Conservation (phyloP, 2,888 invertebrate species). For the Diaphora mendica region DNA sequence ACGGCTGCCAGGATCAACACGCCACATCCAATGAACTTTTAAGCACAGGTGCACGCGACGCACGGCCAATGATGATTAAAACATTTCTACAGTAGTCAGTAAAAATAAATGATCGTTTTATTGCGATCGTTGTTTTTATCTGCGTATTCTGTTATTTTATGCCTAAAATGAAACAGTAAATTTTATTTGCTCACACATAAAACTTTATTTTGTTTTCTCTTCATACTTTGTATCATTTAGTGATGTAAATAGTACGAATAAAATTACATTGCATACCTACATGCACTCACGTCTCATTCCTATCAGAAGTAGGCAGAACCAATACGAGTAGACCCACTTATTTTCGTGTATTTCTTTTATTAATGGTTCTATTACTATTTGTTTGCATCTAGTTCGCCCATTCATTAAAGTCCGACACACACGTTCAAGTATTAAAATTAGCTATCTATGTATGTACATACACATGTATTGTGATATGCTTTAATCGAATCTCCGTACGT, state of each 20-base stretch:
- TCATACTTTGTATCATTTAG: neutral
- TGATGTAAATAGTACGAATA: too few relatives aligned
- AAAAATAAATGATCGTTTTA: constrained; percentile 10
- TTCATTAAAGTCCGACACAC: too few relatives aligned
- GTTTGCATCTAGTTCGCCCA: too few relatives aligned
- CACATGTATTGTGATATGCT: too few relatives aligned
- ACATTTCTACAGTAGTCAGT: constrained; percentile 26
- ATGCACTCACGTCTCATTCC: neutral
- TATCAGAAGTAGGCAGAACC: too few relatives aligned
- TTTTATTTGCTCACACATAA: neutral
- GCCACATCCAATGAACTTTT: constrained; percentile 37
- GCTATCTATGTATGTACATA: too few relatives aligned
- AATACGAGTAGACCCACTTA: too few relatives aligned
- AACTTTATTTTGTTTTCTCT: neutral
- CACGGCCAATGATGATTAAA: constrained; percentile 20
- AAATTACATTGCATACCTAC: neutral
- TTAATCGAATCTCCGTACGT: too few relatives aligned
- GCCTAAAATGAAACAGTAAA: neutral
- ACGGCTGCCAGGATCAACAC: constrained; percentile 52
- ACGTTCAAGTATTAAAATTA: too few relatives aligned
- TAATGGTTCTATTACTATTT: too few relatives aligned
- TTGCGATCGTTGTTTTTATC: neutral
- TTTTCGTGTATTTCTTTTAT: too few relatives aligned
- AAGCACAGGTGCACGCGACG: constrained; percentile 40
- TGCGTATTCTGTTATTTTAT: neutral